Conservation (phyloP, 1,140 invertebrate genomes). For the Drosophila lacertosa region DNA sequence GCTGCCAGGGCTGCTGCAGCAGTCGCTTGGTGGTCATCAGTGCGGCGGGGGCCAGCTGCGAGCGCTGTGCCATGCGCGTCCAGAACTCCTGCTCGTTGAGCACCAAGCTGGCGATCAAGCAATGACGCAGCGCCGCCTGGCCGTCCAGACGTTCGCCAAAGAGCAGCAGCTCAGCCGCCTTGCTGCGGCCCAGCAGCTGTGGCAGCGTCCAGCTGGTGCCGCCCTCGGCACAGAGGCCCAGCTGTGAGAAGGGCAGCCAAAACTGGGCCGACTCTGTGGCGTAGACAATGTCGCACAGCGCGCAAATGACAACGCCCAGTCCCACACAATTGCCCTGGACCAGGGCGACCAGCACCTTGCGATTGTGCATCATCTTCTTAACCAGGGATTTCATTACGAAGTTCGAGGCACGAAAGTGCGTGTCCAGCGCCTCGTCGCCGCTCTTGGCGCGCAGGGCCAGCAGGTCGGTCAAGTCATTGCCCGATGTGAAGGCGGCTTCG, state of each 20-base stretch:
- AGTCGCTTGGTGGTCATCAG: conserved; percentile 86
- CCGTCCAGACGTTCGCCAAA: conserved; percentile 92
- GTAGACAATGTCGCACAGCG: conserved; percentile 95
- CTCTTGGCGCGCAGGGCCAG: conserved; percentile 10
- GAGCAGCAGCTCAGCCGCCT: conserved; percentile 92
- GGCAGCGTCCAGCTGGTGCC: conserved; percentile 94
- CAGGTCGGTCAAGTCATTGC: conserved; percentile 90
- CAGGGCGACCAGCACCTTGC: conserved; percentile 94
- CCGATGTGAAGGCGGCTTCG: conserved; percentile 93
- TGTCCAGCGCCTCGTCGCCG: conserved; percentile 41
- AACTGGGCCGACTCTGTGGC: conserved; percentile 93
- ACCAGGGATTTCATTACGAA: conserved; percentile 88
- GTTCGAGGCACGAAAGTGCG: conserved; percentile 60
- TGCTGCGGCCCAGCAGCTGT: conserved; percentile 89
- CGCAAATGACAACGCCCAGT: conserved; percentile 92
- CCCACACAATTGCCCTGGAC: conserved; percentile 98
- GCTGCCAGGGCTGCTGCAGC: conserved; percentile 59
- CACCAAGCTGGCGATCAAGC: conserved; percentile 89
- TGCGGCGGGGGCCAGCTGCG: conserved; percentile 85
- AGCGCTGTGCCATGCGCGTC: conserved; percentile 85
- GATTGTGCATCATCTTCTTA: conserved; percentile 92
- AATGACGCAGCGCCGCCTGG: conserved; percentile 88
- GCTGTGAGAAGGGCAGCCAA: conserved; percentile 91
- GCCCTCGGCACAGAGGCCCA: conserved; percentile 93
- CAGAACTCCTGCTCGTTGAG: conserved; percentile 86